Base-by-base conservation (phyloP, 2,797 vertebrate species). In the Remorina albescens region DNA sequence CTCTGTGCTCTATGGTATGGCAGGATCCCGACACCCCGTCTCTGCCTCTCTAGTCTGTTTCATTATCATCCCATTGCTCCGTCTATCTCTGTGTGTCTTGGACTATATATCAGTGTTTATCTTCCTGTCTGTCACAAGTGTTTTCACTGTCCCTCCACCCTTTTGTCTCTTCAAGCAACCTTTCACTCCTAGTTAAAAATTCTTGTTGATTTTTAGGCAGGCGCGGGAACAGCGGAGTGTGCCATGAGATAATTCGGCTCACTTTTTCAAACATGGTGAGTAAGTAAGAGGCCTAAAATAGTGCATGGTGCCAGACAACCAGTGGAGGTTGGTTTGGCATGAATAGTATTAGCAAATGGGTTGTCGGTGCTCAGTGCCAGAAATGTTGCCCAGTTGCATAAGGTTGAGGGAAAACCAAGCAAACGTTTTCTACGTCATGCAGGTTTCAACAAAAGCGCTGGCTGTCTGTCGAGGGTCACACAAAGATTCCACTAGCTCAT, bases 271-370 rank as follows among this genome's bases (percentile, higher is more conserved):
- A 84, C 56, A 70, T 67, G 80, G 86, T 89, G 87, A 93, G n/a
- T n/a, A n/a, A 87, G 81, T 88, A 84, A 90, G 71, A 57, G 36
- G 59, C 86, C 78, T 71, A 72, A 88, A 93, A 92, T 91, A 92
- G 85, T 42, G 6, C 79, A 37, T 54, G 50, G 71, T 86, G 78
- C 77, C 83, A 86, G 78, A 75, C 73, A 41, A 78, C 65, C 67
- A 56, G 76, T 21, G 73, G 76, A 70, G 72, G 71, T 67, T 79
- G 53, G 70, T 60, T 70, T 85, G 77, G 55, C 80, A 74, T 61
- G 71, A 55, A 67, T 74, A 69, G 69, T 70, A 51, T 76, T 66
- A 75, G 76, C 74, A 81, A 88, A 83, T 81, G 71, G 74, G 56
- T 57, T 74, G 58, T 55, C 39, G 55, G 49, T 75, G 54, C 71